Conservation (phyloP, 2,797 vertebrate genomes). For the Phoebastria nigripes region DNA sequence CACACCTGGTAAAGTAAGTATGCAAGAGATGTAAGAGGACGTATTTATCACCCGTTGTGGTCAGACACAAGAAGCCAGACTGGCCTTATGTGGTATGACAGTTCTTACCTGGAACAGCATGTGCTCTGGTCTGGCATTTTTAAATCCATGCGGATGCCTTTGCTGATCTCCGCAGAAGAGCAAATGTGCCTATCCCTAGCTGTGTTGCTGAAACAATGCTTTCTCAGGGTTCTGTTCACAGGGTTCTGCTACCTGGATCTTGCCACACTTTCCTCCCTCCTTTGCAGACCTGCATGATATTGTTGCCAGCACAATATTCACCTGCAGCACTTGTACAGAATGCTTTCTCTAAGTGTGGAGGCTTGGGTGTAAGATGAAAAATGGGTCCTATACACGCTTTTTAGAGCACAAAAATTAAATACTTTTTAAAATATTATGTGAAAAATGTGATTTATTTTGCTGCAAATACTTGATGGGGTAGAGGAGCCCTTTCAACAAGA, state of each 20-base stretch:
- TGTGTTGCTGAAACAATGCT: not conserved
- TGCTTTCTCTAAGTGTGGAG: not conserved
- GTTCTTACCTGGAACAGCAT: not conserved
- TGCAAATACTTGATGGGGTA: not conserved
- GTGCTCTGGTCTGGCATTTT: not conserved
- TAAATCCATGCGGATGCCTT: not conserved
- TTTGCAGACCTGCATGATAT: not conserved
- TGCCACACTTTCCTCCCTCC: not conserved
- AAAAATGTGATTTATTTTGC: not conserved
- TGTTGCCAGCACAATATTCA: not conserved
- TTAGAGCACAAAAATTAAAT: not conserved
- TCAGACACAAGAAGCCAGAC: not conserved
- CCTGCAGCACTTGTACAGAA: not conserved
- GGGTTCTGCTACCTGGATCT: not conserved
- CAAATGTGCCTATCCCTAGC: no score
- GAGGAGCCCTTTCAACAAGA: not conserved
- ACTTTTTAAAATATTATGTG: not conserved
- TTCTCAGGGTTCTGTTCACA: not conserved
- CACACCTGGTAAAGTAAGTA: not conserved
- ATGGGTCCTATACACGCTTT: not conserved
- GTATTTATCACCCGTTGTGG: fast-evolving
- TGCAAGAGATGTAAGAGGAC: not conserved
- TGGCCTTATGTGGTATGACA: no score
- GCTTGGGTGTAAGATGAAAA: not conserved
- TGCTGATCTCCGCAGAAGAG: not conserved